A percentile compares a stretch with the other conserved stretches of the same genome.
Conservation (phyloP, 2,113 vertebrate genomes). For the Lichenostomus cassidix region DNA sequence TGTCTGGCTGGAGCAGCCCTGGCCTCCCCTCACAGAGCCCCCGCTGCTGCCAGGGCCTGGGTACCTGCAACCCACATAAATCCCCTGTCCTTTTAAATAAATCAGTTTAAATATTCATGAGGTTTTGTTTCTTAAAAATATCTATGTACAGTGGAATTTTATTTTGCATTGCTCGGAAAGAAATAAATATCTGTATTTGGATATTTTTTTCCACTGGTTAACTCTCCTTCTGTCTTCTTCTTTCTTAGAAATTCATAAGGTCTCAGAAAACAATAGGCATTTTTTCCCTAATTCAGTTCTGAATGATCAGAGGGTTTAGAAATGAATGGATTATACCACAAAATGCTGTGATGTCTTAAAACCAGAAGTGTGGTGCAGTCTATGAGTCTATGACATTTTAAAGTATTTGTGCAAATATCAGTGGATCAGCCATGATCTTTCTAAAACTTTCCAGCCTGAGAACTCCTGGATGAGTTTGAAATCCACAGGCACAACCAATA, state of each 20-base stretch:
- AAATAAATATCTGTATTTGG: not conserved
- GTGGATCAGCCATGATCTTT: not conserved
- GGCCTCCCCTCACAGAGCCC: rapidly evolving
- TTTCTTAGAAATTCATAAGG: not conserved
- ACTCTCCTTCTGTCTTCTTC: not conserved
- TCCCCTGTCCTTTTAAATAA: not conserved
- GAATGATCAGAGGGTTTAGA: not conserved
- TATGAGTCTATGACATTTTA: not conserved
- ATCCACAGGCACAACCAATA: not conserved
- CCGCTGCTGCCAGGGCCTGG: rapidly evolving
- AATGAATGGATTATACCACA: not conserved
- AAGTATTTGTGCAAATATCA: not conserved
- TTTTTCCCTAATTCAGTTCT: not conserved
- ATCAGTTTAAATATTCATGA: not conserved
- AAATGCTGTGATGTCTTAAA: not conserved
- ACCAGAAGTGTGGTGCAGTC: not conserved
- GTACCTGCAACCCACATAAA: rapidly evolving
- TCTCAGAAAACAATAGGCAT: not conserved
- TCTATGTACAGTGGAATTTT: not conserved
- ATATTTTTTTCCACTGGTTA: not conserved
- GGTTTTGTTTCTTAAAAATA: not conserved
- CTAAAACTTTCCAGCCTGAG: not conserved
- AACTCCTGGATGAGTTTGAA: not conserved
- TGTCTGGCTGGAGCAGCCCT: rapidly evolving
- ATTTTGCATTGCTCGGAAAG: not conserved